A percentile compares a stretch with the other conserved stretches of the same genome.
Evolutionary conservation across 2,113 vertebrate species (phyloP).

Genomic region (Gnathonemus longibarbis): DNA sequence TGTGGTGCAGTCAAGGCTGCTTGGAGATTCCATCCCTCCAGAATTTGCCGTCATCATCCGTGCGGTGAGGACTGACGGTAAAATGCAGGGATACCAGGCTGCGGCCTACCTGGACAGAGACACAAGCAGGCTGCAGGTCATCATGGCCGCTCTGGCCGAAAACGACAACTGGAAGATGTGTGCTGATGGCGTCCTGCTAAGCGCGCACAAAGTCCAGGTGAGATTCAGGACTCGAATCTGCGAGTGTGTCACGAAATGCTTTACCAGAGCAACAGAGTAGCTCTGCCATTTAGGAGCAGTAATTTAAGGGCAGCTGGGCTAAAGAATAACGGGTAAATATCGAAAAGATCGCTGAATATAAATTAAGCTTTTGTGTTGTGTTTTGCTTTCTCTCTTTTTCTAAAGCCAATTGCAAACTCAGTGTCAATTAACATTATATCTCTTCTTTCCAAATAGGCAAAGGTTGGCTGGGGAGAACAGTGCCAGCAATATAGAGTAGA

Average conservation of each 20-base stretch:
- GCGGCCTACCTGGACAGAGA: constrained; percentile 50
- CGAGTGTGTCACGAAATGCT: not conserved
- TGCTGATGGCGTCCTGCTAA: constrained; percentile 60
- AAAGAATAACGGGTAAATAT: not conserved
- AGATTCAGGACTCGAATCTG: not conserved
- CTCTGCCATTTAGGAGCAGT: not conserved
- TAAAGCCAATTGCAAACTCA: not conserved
- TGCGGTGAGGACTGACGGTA: constrained; percentile 49
- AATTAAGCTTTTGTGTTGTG: not conserved
- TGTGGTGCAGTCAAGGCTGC: constrained; percentile 50
- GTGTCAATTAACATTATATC: not conserved
- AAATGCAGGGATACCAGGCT: constrained; percentile 56
- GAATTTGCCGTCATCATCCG: constrained; percentile 52
- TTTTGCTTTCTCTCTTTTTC: not conserved
- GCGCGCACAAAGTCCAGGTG: constrained; percentile 53
- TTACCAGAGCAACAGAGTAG: not conserved
- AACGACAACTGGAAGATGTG: constrained; percentile 65
- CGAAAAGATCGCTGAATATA: not conserved
- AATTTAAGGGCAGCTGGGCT: not conserved
- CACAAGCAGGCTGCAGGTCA: constrained; percentile 56
- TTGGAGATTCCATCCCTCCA: constrained; percentile 51
- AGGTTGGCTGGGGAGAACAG: constrained; percentile 56
- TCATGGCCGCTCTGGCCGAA: constrained; percentile 56
- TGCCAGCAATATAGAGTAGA: constrained; percentile 55
- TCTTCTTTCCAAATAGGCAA: constrained; percentile 36